Base-by-base conservation (phyloP, 2,888 invertebrate species). In the Harpalus rubripes region DNA sequence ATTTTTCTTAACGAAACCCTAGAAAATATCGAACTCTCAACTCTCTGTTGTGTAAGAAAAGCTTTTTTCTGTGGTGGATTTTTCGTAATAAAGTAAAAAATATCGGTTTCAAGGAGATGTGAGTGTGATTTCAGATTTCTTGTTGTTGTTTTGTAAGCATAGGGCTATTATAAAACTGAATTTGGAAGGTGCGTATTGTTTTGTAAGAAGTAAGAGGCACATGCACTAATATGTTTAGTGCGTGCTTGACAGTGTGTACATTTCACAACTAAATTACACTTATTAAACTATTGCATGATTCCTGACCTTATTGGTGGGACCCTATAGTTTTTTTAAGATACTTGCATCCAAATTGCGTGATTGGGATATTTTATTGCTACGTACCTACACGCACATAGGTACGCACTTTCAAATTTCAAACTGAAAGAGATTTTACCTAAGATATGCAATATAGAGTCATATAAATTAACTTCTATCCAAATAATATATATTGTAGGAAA, bases 191-290 rank as follows among this genome's bases (percentile, higher is more conserved):
- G 72, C 44, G 12, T 12, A 74, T 74, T 74, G 72, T 74, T 74
- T 74, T 74, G 72, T 18, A 74, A 74, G 72, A 74, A 44, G 41
- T 16, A 74, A 74, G 72, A 74, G 72, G 41, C 15, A 74, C 12
- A 74, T 52, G 72, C 68, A 44, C 72, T 74, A 74, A 74, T 74
- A 44, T 74, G 72, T 74, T 74, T 74, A 74, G 72, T 74, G 72
- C 72, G 72, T 74, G 72, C 41, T 16, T 74, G 18, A 10, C 68
- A 68, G 68, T 68, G 15, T 26, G 68, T 68, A 39, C 4, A 39
- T 74, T 74, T 74, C 72, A 74, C 16, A 41, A 74, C 44, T 18
- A 74, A 74, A 74, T 74, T 44, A 74, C 72, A 74, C 44, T 44
- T 74, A 74, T 74, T 74, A 74, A 74, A 41, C 41, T 74, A 74